Base-by-base conservation (phyloP, 64 coral and sea anemone species). In the Trachythela sp. region DNA sequence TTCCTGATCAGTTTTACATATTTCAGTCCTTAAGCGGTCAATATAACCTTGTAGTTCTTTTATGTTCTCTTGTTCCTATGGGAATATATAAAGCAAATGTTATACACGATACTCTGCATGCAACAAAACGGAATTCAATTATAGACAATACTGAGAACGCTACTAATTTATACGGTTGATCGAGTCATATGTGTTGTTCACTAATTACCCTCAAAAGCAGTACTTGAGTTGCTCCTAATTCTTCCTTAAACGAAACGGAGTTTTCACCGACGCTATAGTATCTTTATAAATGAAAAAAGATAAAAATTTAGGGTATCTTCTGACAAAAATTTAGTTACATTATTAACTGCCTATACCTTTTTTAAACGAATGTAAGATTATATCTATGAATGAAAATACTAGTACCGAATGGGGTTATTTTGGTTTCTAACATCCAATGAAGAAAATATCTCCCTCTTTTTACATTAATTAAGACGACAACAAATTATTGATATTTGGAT, bases 191-290 rank as follows among this genome's bases (percentile, higher is more conserved):
- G 30, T 34, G 26, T 13, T 64, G 0, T 64, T 64, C 8, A 2
- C 17, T 6, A 36, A 35, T 39, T 80, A 80, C 75, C 75, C 30
- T 80, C 18, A 80, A 80, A 38, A 80, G 75, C 9, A 80, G 75
- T 35, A 36, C 27, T 36, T 80, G 75, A 37, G 75, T 80, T 35
- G 75, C 75, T 36, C 30, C 75, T 0, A 80, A 22, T 39, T 80
- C 75, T 37, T 80, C 75, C 33, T 80, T 80, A 80, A 80, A 80
- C 10, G 75, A 80, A 34, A 80, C 75, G 31, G 75, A 80, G 37
- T 80, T 80, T 80, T 80, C 75, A 8, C 75, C 75, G 33, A 80
- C 75, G 37, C 75, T 80, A 36, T 80, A 80, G 37, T 80, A 80
- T 80, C 75, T 80, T 80, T 80, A 8, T 26, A n/a, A 80, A 37